Conservation (phyloP, 2,797 vertebrate genomes). For the Myripristis murdjan region DNA sequence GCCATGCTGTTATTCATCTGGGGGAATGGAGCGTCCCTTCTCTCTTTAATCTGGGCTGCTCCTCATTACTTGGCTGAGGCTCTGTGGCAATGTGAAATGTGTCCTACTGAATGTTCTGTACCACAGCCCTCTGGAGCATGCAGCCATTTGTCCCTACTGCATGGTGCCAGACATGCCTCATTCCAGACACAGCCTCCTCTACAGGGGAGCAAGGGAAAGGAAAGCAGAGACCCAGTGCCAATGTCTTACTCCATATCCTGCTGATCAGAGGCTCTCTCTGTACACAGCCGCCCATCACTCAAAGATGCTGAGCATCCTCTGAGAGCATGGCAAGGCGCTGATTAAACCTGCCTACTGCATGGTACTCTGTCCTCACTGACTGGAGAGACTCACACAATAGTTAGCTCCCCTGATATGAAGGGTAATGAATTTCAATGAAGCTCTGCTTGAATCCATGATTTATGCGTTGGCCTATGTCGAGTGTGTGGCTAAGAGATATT, state of each 20-base stretch:
- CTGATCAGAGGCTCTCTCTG: slow-evolving; percentile 46
- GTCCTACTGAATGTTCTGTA: slow-evolving; percentile 73
- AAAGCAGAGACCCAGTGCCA: slow-evolving; percentile 43
- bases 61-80: slow-evolving; percentile 74
- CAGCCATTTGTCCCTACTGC: slow-evolving; percentile 79
- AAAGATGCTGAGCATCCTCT: slow-evolving; percentile 69
- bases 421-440: slow-evolving; percentile 86
- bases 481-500: slow-evolving; percentile 80
- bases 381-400: slow-evolving; percentile 76
- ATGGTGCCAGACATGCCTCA: slow-evolving; percentile 69
- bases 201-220: slow-evolving; percentile 34
- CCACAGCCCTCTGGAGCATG: slow-evolving; percentile 71
- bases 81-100: slow-evolving; percentile 67
- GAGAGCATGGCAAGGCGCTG: slow-evolving; percentile 74
- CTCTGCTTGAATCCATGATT: slow-evolving; percentile 82
- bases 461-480: slow-evolving; percentile 79
- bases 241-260: slow-evolving; percentile 57
- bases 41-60: slow-evolving; percentile 69
- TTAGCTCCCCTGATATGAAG: slow-evolving; percentile 83
- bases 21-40: slow-evolving; percentile 30
- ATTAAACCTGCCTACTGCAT: slow-evolving; percentile 79
- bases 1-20: slow-evolving; percentile 49
- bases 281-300: slow-evolving; percentile 64
- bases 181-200: slow-evolving; percentile 40
- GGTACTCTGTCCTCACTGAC: slow-evolving; percentile 63